A percentile compares a stretch with the other conserved stretches of the same genome.
Conservation (phyloP, 2,113 vertebrate genomes). For the Aleadryas rufinucha region DNA sequence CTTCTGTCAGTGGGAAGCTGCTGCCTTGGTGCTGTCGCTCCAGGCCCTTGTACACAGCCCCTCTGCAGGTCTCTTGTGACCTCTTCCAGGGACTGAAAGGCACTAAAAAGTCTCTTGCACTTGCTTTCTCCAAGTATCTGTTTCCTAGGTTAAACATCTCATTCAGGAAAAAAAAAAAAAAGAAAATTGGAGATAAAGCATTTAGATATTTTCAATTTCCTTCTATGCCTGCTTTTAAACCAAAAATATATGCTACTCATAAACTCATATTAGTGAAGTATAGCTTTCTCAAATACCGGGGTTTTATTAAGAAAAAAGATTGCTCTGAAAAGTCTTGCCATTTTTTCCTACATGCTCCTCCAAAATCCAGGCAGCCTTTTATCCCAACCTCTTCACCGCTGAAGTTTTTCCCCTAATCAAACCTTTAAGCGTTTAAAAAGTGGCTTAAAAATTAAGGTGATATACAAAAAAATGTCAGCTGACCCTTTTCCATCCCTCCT, state of each 20-base stretch:
- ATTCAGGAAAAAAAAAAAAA: not conserved
- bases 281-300: not conserved
- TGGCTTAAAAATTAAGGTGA: not conserved
- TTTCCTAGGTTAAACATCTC: not conserved
- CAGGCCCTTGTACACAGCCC: not conserved
- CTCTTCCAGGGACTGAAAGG: not conserved
- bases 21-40: not conserved
- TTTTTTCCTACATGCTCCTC: not conserved
- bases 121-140: not conserved
- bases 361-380: not conserved
- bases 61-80: not conserved
- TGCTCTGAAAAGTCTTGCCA: not conserved
- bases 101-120: not conserved
- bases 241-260: not conserved
- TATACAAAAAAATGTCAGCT: not conserved
- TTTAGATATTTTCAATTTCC: not conserved
- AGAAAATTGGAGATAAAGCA: not conserved
- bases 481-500: not conserved
- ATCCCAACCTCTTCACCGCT: not conserved
- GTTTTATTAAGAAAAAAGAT: not conserved
- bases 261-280: not conserved
- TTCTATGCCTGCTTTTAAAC: not conserved
- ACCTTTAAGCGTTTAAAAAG: not conserved
- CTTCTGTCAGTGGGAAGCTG: not conserved
- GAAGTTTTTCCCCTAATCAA: not conserved